Evolutionary conservation across 2,113 vertebrate genomes (phyloP), one percentile per base, ranked within the genome.

Genomic region (Procavia capensis): DNA sequence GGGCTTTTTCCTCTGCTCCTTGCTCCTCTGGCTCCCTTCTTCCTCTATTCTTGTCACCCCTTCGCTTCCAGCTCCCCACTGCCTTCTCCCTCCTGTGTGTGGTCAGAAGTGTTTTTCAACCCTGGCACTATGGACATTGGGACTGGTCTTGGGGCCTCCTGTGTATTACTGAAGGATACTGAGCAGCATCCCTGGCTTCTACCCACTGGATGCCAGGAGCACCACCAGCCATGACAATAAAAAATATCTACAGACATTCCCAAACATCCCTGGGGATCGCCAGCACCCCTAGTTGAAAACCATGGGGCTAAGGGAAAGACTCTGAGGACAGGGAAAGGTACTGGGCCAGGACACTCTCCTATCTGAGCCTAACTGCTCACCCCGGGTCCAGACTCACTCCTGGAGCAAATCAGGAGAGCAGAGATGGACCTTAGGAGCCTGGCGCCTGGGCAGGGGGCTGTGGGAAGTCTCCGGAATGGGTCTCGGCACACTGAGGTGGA

Each of bases 41-140:
- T 54, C 91, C 89, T 96, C 72, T 61, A 76, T 17, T 34, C 25
- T n/a, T 75, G 27, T 34, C 39, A 47, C 88, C 9, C 14, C 22
- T 81, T n/a, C 36, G 41, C 24, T 57, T 41, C 2, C 22, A 43
- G 22, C n/a, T 79, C 78, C n/a, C 31, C 9, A 0, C 0, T 0
- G 22, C 34, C 39, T 2, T 0, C 59, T 19, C n/a, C n/a, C 85
- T 64, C 54, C 59, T 11, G 29, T 20, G 27, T 59, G 82, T 80
- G 63, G 16, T 78, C 25, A 17, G 50, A 45, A 45, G 85, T 0
- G 0, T 14, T 57, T 57, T 34, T 41, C 41, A 41, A 2, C 34
- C 3, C 3, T 5, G 63, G 63, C 16, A 16, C 76, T 22, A 0
- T 3, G 41, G 57, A 50, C 78, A 20, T 29, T 19, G 4, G 74